A percentile compares a stretch with the other conserved stretches of the same genome.
These are phyloP conservation scores for Xerus inauris DNA, from an alignment of 2,113 vertebrate species.

Conservation along the genomic window DNA sequence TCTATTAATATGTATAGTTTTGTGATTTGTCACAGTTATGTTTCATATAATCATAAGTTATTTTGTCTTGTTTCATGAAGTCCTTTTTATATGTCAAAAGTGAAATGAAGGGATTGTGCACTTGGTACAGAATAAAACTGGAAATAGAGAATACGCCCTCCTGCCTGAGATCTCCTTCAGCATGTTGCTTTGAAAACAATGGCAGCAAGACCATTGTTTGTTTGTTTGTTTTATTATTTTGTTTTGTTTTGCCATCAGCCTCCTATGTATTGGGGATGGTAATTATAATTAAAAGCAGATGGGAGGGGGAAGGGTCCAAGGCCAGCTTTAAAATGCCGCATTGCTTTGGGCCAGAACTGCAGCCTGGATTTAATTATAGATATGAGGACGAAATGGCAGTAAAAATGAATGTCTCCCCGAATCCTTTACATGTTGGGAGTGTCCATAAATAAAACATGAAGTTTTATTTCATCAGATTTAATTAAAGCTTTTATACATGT, in stretches of 20 bases:
- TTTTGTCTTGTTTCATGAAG: constrained; percentile 86
- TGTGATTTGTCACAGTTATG: constrained; percentile 87
- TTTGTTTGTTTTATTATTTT: constrained; percentile 76
- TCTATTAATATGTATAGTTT: constrained; percentile 86
- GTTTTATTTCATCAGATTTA: constrained; percentile 81
- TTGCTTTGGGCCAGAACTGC: constrained; percentile 74
- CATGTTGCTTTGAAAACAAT: constrained; percentile 51
- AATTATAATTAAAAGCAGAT: constrained; percentile 83
- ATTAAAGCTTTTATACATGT: constrained; percentile 83
- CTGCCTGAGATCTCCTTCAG: constrained; percentile 56
- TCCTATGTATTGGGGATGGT: constrained; percentile 69
- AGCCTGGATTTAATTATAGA: constrained; percentile 84
- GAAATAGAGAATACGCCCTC: constrained; percentile 76
- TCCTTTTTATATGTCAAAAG: constrained; percentile 85
- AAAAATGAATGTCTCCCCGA: constrained; percentile 76
- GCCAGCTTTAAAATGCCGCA: constrained; percentile 76
- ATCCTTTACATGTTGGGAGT: constrained; percentile 81
- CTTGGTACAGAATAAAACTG: constrained; percentile 86
- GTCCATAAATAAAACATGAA: constrained; percentile 85
- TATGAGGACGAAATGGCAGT: constrained; percentile 78
- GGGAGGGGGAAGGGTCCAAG: constrained; percentile 50
- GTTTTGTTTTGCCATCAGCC: constrained; percentile 77
- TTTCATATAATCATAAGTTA: constrained; percentile 90
- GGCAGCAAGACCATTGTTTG: constrained; percentile 67
- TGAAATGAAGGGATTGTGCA: constrained; percentile 85